phyloP scores from a whole-genome alignment of 2,113 vertebrate species.

The Prionailurus bengalensis region DNA sequence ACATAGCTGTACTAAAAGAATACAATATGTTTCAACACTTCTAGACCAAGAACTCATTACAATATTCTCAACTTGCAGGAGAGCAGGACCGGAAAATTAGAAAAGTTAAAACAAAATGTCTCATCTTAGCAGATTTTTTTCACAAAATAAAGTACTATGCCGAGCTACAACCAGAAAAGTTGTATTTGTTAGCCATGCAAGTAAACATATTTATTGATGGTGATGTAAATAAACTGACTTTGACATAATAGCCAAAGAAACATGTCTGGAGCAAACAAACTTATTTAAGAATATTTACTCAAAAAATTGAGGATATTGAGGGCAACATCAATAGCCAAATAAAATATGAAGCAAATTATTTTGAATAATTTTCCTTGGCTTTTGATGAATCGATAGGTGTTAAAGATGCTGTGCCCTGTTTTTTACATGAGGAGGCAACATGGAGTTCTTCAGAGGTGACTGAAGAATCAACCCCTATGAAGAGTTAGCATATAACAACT shows the following conservation, averaged over 20 bases:
- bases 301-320: neutral
- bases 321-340: neutral
- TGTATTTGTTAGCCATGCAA: neutral
- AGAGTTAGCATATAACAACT: neutral
- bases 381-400: neutral
- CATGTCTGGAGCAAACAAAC: neutral
- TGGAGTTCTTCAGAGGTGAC: neutral
- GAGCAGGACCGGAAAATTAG: neutral
- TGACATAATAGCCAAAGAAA: conserved; percentile 9
- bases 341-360: conserved; percentile 11
- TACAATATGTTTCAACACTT: neutral
- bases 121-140: neutral
- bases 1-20: neutral
- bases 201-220: neutral
- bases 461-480: neutral
- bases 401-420: neutral
- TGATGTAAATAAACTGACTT: neutral
- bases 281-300: neutral
- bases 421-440: neutral
- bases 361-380: conserved; percentile 32
- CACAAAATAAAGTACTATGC: neutral
- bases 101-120: conserved; percentile 17
- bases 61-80: neutral
- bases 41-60: neutral
- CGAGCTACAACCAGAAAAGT: neutral